Evolutionary conservation across 2,888 invertebrate species (phyloP).

Genomic region (Lamproptera curius): DNA sequence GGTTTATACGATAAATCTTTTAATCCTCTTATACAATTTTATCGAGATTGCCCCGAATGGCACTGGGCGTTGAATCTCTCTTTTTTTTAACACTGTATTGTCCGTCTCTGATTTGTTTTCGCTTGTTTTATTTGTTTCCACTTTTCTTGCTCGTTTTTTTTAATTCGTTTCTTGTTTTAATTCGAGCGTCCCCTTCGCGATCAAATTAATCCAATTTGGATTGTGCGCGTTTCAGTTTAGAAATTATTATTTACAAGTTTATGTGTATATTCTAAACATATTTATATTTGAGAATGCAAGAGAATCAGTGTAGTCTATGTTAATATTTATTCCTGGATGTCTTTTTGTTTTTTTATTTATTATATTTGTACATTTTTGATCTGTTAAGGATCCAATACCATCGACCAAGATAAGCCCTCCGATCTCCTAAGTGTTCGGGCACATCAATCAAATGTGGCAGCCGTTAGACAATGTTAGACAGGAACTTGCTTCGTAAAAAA

Average conservation of each 20-base stretch:
- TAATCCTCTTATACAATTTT: slow-evolving; percentile 74
- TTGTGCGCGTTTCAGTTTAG: too few relatives aligned
- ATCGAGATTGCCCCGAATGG: slow-evolving; percentile 60
- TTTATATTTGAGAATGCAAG: too few relatives aligned
- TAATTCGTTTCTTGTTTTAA: neutral
- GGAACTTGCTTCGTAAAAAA: slow-evolving; percentile 56
- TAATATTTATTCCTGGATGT: too few relatives aligned
- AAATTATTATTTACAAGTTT: too few relatives aligned
- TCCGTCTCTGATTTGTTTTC: slow-evolving; percentile 23
- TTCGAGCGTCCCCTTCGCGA: neutral
- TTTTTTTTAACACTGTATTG: slow-evolving; percentile 29
- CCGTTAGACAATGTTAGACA: slow-evolving; percentile 58
- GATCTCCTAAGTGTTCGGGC: slow-evolving; percentile 48
- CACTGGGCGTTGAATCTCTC: slow-evolving; percentile 31
- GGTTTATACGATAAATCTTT: slow-evolving; percentile 71
- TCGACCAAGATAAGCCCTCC: slow-evolving; percentile 29
- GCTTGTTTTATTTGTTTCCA: neutral
- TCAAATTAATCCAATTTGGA: slow-evolving; percentile 7
- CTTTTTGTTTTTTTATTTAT: too few relatives aligned
- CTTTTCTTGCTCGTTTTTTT: slow-evolving; percentile 1
- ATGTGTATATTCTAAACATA: too few relatives aligned
- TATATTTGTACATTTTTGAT: too few relatives aligned
- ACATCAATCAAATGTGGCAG: slow-evolving; percentile 63
- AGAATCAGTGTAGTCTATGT: too few relatives aligned
- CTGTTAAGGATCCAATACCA: slow-evolving; percentile 34